Percentiles rank a stretch among this genome's conserved stretches.
phyloP scores from a whole-genome alignment of 2,888 invertebrate genomes.

The Oconnorella tubifera region DNA sequence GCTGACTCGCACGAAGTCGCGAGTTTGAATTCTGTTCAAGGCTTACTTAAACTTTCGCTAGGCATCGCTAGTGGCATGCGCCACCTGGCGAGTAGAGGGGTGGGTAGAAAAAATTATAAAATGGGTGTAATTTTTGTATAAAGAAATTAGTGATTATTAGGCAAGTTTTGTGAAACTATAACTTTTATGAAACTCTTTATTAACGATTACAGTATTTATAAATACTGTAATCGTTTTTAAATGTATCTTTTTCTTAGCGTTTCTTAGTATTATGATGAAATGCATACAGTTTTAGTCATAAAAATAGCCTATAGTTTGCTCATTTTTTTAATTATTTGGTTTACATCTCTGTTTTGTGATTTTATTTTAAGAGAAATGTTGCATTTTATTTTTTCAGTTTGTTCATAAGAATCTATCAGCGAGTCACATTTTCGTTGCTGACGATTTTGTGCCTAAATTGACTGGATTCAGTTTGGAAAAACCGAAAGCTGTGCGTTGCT shows the following conservation, averaged over 20 bases:
- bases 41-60: not conserved
- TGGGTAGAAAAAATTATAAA: not conserved
- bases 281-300: too few species aligned
- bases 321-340: too few species aligned
- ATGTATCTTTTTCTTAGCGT: too few species aligned
- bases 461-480: not conserved
- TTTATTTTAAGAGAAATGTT: too few species aligned
- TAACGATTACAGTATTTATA: too few species aligned
- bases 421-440: not conserved
- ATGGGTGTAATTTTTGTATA: not conserved
- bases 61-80: conserved; percentile 1
- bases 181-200: too few species aligned
- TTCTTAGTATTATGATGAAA: too few species aligned
- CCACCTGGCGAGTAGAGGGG: conserved; percentile 2
- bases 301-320: too few species aligned
- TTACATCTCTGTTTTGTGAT: too few species aligned
- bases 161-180: too few species aligned
- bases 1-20: not conserved
- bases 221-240: too few species aligned
- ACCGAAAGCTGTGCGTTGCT: not conserved
- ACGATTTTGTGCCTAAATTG: conserved; percentile 4
- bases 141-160: too few species aligned
- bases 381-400: not conserved
- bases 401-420: not conserved
- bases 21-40: not conserved